Base-by-base conservation (phyloP, 1,140 invertebrate genomes). In the Papilio polytes region DNA sequence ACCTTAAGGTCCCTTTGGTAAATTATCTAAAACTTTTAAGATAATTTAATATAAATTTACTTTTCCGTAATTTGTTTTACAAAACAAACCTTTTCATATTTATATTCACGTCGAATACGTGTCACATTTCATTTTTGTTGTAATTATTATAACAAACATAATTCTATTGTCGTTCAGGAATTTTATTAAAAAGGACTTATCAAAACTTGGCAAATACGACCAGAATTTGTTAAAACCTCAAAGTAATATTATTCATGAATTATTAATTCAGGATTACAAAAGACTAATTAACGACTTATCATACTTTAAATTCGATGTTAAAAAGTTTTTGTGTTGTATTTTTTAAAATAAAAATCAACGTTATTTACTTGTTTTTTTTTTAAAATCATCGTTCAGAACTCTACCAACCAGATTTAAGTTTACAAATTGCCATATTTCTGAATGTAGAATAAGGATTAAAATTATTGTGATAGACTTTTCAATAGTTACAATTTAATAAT, bases 241-340 rank as follows among this genome's bases (percentile, higher is more conserved):
- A 70, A 70, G 22, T 70, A 70, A 70, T 31, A 70, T 31, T 70
- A 36, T 70, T 70, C 63, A 70, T 36, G 63, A 70, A 70, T 70
- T 31, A 70, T 70, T 70, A 70, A 70, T 31, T 70, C 12, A 31
- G 13, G 63, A 70, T 70, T 70, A 31, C 26, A 6, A 15, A 70
- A 63, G 22, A 13, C 22, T 31, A 31, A 70, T 70, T 36, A 70
- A 31, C 63, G 20, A 12, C 22, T 22, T 13, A 12, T 10, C 8
- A 26, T 2, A 31, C 12, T 31, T 70, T 13, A 56, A 56, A 56
- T 70, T 70, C 12, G 59, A 63, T 31, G 31, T 26, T 13, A 12
- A 63, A 63, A 56, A 56, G 4, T 56, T 56, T 51, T 56, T n/a
- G 9, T 56, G 18, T 20, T 56, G 0, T 18, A 20, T 18, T 13